These are phyloP conservation scores for Podarcis muralis DNA, from an alignment of 2,113 vertebrate genomes.

Conservation along the genomic window DNA sequence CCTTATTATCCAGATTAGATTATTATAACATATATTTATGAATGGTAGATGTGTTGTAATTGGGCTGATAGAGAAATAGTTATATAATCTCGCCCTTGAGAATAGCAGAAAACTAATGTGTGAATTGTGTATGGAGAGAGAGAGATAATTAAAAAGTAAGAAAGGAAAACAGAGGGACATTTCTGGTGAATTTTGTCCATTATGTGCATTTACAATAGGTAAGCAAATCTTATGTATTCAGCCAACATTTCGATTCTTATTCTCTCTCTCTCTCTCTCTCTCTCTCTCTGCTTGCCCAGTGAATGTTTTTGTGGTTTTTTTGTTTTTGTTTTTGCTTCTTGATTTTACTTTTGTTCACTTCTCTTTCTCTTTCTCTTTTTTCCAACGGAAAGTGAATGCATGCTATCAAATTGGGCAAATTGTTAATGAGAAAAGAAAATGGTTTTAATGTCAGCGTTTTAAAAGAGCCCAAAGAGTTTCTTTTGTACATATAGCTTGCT, in stretches of 20 bases:
- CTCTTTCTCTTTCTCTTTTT: not conserved
- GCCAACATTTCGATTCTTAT: not conserved
- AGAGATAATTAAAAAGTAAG: not conserved
- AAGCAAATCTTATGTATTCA: not conserved
- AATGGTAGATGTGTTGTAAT: not conserved
- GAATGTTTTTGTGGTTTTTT: not conserved
- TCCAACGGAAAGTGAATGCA: not conserved
- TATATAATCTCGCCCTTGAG: not conserved
- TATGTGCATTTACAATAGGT: conserved; percentile 15
- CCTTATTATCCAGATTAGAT: not conserved
- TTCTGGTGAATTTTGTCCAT: not conserved
- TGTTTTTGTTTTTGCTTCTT: not conserved
- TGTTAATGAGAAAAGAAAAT: not conserved
- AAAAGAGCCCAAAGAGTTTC: not conserved
- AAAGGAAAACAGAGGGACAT: not conserved
- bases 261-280: not conserved
- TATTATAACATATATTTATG: not conserved
- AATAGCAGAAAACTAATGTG: not conserved
- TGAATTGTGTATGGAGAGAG: not conserved
- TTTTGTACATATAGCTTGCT: not conserved
- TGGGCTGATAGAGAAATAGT: not conserved
- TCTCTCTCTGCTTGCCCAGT: conserved; percentile 6
- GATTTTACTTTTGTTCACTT: not conserved
- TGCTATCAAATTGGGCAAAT: not conserved
- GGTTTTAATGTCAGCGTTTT: not conserved